These are phyloP conservation scores for Paraplagusia blochii DNA, from an alignment of 2,113 vertebrate species.

Conservation along the genomic window DNA sequence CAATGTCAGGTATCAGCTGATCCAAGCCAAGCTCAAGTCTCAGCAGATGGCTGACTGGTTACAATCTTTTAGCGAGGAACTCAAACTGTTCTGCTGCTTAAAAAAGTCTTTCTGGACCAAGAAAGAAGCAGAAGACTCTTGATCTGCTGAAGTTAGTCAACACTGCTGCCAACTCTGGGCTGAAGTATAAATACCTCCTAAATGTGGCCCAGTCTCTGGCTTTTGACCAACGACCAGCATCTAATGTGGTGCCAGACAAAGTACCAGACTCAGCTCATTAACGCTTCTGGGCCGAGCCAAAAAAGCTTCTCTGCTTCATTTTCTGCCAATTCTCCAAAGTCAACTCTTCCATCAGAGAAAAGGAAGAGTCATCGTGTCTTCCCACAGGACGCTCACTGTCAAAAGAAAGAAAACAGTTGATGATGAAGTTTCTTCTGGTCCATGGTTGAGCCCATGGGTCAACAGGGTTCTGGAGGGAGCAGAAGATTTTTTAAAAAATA, in stretches of 20 bases:
- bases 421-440: neutral
- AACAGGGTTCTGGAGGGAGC: neutral
- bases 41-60: too few species aligned
- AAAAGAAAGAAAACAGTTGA: neutral
- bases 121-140: too few species aligned
- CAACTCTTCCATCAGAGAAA: neutral
- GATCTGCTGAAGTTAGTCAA: too few species aligned
- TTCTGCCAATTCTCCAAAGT: neutral
- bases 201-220: neutral
- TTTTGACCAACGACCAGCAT: neutral
- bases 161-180: too few species aligned
- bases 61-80: too few species aligned
- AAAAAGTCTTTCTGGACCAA: too few species aligned
- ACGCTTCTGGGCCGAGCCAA: neutral
- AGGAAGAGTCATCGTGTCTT: neutral
- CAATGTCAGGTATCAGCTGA: too few species aligned
- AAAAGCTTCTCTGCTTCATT: neutral
- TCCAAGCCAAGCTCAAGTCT: too few species aligned
- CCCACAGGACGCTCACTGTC: neutral
- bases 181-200: too few species aligned
- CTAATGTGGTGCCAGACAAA: neutral
- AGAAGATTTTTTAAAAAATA: too few species aligned
- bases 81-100: too few species aligned
- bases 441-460: neutral
- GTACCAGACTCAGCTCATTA: neutral